These are phyloP conservation scores for Oligia latruncula DNA, from an alignment of 2,888 invertebrate genomes.

Conservation along the genomic window DNA sequence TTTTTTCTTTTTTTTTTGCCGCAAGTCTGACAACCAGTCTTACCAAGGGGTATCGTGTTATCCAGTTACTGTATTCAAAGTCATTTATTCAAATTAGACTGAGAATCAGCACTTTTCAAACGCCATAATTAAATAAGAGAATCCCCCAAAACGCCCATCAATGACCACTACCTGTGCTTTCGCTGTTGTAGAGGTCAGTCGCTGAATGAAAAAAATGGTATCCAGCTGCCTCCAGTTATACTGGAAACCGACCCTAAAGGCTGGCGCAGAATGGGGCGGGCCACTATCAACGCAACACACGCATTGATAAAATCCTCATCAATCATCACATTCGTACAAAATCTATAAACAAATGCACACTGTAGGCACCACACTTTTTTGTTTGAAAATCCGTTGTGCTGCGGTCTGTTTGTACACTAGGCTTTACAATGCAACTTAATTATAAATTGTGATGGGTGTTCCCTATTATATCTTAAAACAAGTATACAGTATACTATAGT, in stretches of 20 bases:
- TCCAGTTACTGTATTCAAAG: not conserved
- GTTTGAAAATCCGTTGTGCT: not conserved
- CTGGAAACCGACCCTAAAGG: not conserved
- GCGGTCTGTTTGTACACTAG: not conserved
- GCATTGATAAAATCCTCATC: not conserved
- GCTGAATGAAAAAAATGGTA: not conserved
- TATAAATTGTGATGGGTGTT: not conserved
- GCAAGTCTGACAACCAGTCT: not conserved
- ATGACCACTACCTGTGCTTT: not conserved
- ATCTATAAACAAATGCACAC: not conserved
- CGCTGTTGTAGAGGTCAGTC: not conserved
- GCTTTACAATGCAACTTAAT: not conserved
- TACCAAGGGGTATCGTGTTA: too few relatives aligned
- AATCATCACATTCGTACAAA: not conserved
- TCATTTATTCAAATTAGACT: not conserved
- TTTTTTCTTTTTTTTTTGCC: too few relatives aligned
- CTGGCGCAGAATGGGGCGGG: not conserved
- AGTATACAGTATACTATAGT: not conserved
- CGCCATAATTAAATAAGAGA: not conserved
- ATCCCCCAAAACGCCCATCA: not conserved
- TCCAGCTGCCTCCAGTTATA: not conserved
- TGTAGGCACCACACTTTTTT: not conserved
- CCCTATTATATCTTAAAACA: not conserved
- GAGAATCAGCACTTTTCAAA: not conserved
- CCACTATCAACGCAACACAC: not conserved